phyloP scores from a whole-genome alignment of 2,888 invertebrate genomes.

The Atrina japonica region DNA sequence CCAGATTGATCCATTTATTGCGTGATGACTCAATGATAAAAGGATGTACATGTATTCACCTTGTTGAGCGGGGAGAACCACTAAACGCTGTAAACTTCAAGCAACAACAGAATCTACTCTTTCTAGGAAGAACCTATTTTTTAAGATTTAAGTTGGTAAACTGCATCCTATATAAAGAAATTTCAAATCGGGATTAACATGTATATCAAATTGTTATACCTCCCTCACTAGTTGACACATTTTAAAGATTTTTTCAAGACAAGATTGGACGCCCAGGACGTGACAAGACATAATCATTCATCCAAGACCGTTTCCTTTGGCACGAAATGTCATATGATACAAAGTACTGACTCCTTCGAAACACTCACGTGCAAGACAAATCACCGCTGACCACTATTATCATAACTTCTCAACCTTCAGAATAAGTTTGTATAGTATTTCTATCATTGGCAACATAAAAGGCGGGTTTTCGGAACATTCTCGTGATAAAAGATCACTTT shows the following conservation, averaged over 20 bases:
- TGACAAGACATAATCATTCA: constrained; percentile 28
- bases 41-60: neutral
- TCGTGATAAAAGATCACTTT: too few species aligned
- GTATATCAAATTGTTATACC: constrained; percentile 34
- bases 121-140: constrained; percentile 12
- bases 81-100: neutral
- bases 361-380: constrained; percentile 17
- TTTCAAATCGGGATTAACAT: neutral
- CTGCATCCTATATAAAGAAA: constrained; percentile 25
- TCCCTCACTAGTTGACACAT: neutral
- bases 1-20: too few species aligned
- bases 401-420: constrained; percentile 31
- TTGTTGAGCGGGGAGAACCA: constrained; percentile 6
- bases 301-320: constrained; percentile 29
- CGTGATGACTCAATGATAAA: constrained; percentile 18
- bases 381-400: constrained; percentile 27
- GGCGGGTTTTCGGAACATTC: constrained; percentile 26
- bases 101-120: neutral
- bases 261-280: constrained; percentile 40
- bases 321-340: constrained; percentile 23
- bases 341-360: constrained; percentile 17
- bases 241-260: constrained; percentile 31
- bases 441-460: constrained; percentile 30
- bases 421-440: constrained; percentile 36
- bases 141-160: constrained; percentile 10